phyloP scores from a whole-genome alignment of 2,888 invertebrate species.

The Apamea anceps region DNA sequence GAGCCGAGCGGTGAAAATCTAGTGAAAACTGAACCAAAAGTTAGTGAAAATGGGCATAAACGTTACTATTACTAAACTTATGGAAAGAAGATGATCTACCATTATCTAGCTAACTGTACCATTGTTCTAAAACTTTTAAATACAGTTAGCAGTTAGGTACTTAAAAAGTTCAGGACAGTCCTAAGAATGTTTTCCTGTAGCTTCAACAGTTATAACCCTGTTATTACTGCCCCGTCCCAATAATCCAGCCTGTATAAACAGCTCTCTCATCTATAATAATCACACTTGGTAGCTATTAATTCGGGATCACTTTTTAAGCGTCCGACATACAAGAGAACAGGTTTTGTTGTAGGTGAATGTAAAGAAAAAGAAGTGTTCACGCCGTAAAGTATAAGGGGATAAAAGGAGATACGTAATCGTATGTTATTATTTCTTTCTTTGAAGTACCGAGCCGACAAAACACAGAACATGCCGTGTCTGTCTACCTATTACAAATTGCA shows the following conservation, averaged over 20 bases:
- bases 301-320: slow-evolving; percentile 84
- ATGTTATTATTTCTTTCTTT: slow-evolving; percentile 88
- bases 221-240: not conserved
- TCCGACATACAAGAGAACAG: slow-evolving; percentile 84
- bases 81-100: too few relatives aligned
- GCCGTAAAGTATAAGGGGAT: slow-evolving; percentile 81
- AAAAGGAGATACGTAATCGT: slow-evolving; percentile 80
- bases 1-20: not conserved
- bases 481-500: slow-evolving; percentile 65
- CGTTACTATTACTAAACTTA: not conserved
- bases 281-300: slow-evolving; percentile 86
- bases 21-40: not conserved
- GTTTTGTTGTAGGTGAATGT: slow-evolving; percentile 80
- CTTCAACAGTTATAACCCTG: too few relatives aligned
- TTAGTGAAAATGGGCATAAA: not conserved
- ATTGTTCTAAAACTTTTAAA: not conserved
- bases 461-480: slow-evolving; percentile 68
- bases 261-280: slow-evolving; percentile 77
- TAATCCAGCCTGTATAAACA: not conserved
- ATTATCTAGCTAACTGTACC: not conserved
- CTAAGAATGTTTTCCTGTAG: not conserved
- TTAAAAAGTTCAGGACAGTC: not conserved
- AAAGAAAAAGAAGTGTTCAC: slow-evolving; percentile 82
- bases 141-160: not conserved
- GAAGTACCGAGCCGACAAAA: slow-evolving; percentile 80